Evolutionary conservation across 92 coral and sea anemone genomes (phyloP).

Genomic region (Scolanthus callimorphus): DNA sequence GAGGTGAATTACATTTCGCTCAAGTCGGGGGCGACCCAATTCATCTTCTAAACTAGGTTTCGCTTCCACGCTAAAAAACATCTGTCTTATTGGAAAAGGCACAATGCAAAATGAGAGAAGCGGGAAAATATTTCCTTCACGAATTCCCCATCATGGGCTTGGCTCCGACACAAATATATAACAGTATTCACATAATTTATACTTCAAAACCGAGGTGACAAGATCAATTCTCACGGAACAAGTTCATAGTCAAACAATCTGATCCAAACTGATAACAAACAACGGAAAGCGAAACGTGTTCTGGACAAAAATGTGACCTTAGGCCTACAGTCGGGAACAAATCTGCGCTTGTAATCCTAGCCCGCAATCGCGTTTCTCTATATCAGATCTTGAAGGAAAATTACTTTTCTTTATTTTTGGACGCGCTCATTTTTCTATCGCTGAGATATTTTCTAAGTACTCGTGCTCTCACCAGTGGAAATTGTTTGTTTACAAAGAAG

Average conservation of each 20-base stretch:
- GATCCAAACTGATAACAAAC: neutral
- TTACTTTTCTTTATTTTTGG: neutral
- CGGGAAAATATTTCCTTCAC: no score
- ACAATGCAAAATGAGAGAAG: neutral
- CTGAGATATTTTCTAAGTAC: neutral
- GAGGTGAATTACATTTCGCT: constrained; percentile 14
- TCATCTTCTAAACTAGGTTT: constrained; percentile 6
- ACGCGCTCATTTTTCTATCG: neutral
- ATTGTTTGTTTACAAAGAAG: constrained; percentile 76
- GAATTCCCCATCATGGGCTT: no score
- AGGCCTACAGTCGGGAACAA: neutral
- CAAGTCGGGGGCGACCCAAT: constrained; percentile 23
- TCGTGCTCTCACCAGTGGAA: constrained; percentile 24
- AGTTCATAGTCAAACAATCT: constrained; percentile 9
- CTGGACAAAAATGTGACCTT: neutral
- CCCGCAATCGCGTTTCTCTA: neutral
- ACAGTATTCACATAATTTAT: constrained; percentile 4
- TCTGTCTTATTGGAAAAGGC: neutral
- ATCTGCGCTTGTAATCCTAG: neutral
- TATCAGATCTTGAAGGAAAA: neutral
- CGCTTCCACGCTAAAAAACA: neutral
- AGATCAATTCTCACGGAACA: constrained; percentile 5
- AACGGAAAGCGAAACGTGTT: constrained; percentile 3
- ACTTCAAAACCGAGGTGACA: neutral
- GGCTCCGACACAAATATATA: no score